A percentile compares a stretch with the other conserved stretches of the same genome.
Conservation (phyloP, 2,113 vertebrate genomes). For the Plestiodon gilberti region DNA sequence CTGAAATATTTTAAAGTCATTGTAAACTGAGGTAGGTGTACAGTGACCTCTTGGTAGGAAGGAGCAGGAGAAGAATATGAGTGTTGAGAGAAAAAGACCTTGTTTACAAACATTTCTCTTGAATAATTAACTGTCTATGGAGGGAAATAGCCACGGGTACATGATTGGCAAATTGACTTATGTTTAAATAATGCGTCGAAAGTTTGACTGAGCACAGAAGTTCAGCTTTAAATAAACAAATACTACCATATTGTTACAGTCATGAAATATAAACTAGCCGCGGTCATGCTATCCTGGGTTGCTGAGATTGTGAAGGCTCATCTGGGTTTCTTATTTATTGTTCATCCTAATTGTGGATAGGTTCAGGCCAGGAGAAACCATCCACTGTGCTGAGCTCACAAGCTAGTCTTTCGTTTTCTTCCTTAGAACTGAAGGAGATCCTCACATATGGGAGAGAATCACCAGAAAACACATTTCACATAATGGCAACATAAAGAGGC, state of each 20-base stretch:
- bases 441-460: background rate
- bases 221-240: conserved; percentile 72
- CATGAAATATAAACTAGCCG: conserved; percentile 67
- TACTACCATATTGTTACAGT: conserved; percentile 58
- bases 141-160: conserved; percentile 32
- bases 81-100: conserved; percentile 26
- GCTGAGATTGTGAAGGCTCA: conserved; percentile 49
- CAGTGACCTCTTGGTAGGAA: conserved; percentile 25
- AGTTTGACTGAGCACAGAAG: conserved; percentile 60
- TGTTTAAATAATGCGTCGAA: conserved; percentile 63
- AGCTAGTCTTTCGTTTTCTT: conserved; percentile 44
- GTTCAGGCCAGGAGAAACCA: conserved; percentile 14
- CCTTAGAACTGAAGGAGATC: conserved; percentile 4
- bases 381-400: conserved; percentile 6
- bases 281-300: conserved; percentile 40
- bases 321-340: conserved; percentile 18
- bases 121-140: conserved; percentile 55
- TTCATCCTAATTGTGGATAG: conserved; percentile 51
- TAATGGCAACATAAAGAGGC: background rate
- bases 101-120: conserved; percentile 52
- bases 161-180: conserved; percentile 51
- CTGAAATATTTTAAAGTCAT: background rate
- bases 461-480: conserved; percentile 7
- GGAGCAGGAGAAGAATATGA: conserved; percentile 40
- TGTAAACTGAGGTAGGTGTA: conserved; percentile 16